These are phyloP conservation scores for Samia ricini DNA, from an alignment of 1,140 invertebrate species.

Conservation along the genomic window DNA sequence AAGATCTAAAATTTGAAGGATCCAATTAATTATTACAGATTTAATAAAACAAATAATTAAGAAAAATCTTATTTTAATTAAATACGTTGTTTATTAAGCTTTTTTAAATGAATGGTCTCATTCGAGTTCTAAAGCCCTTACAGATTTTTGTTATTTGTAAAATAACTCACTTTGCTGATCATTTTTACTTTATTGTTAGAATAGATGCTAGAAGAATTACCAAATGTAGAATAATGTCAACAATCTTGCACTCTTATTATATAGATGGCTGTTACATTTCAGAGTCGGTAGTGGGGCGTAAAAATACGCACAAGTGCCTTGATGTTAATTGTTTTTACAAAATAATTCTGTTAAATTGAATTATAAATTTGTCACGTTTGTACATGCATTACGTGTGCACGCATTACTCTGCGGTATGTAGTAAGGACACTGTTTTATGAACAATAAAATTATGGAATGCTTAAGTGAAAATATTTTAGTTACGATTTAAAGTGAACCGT, in stretches of 20 bases:
- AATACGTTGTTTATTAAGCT: not conserved
- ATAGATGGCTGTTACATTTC: slow-evolving; percentile 41
- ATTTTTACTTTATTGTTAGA: slow-evolving; percentile 49
- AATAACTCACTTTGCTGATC: slow-evolving; percentile 62
- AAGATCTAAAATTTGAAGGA: slow-evolving; percentile 32
- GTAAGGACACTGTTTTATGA: not conserved
- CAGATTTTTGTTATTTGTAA: too few species aligned
- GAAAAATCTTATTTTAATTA: not conserved
- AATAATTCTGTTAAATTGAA: slow-evolving; percentile 12
- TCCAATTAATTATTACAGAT: not conserved
- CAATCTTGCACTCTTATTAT: slow-evolving; percentile 52
- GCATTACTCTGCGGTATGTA: not conserved
- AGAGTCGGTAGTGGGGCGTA: slow-evolving; percentile 38
- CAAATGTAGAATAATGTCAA: slow-evolving; percentile 57
- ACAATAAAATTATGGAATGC: not conserved
- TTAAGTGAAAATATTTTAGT: not conserved
- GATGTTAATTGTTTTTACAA: slow-evolving; percentile 48
- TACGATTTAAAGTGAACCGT: too few species aligned
- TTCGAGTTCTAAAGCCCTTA: too few species aligned
- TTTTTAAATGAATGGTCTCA: not conserved
- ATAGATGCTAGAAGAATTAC: too few species aligned
- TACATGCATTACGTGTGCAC: not conserved
- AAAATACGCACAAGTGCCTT: slow-evolving; percentile 55
- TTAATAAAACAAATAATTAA: not conserved
- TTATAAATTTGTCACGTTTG: not conserved